Evolutionary conservation across 1,140 invertebrate species (phyloP).

Genomic region (Monochamus saltuarius): DNA sequence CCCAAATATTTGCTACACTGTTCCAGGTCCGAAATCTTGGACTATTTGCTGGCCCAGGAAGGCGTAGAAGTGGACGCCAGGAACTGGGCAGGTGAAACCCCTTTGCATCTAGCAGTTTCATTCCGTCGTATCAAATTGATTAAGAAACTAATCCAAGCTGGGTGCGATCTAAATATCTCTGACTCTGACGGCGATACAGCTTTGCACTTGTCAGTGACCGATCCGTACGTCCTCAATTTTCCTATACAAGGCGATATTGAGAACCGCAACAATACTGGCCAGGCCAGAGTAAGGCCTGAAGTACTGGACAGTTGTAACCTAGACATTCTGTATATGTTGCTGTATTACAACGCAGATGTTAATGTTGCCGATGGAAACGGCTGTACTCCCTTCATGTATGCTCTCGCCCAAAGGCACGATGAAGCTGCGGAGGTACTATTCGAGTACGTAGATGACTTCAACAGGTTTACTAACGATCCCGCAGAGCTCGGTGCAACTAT

Average conservation of each 20-base stretch:
- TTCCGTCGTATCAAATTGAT: constrained; percentile 4
- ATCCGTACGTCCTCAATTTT: constrained; percentile 22
- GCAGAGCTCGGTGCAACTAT: constrained; percentile 12
- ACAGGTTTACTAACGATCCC: constrained; percentile 3
- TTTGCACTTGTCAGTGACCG: constrained; percentile 18
- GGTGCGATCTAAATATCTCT: constrained; percentile 23
- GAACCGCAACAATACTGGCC: constrained; percentile 22
- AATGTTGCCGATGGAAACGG: constrained; percentile 18
- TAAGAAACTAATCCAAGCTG: constrained; percentile 17
- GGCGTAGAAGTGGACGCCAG: no score
- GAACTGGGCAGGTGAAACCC: constrained; percentile 24
- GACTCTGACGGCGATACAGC: constrained; percentile 25
- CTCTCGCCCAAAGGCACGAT: constrained; percentile 5
- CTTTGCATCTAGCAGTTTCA: constrained; percentile 22
- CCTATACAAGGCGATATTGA: constrained; percentile 27
- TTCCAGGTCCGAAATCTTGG: no score
- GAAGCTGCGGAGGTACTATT: constrained; percentile 22
- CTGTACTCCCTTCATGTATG: constrained; percentile 29
- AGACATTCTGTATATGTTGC: no score
- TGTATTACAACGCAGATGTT: no score
- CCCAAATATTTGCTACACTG: no score
- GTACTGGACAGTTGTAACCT: constrained; percentile 17
- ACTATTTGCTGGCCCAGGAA: no score
- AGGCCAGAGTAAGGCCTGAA: constrained; percentile 24
- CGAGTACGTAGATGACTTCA: constrained; percentile 29